Evolutionary conservation across 2,113 vertebrate species (phyloP), one percentile per base, ranked within the genome.

Genomic region (Acinonyx jubatus): DNA sequence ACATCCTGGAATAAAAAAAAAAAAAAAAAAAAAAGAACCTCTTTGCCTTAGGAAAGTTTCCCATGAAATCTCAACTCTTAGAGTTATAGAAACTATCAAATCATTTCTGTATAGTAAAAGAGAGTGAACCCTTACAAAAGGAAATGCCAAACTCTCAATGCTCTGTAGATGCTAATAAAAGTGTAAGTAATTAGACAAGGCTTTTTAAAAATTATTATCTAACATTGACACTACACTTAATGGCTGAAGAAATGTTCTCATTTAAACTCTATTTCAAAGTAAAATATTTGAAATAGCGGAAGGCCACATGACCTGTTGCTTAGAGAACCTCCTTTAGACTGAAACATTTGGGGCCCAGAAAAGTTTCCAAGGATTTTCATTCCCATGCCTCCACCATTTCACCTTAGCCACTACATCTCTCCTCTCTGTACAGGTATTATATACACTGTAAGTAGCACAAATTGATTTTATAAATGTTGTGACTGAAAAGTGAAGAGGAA

Each of bases 41-140:
- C 57, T 81, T 82, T 55, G 55, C 73, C 91, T 50, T 36, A 48
- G 57, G 29, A 50, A 31, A 61, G 82, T 90, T 85, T 65, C 61
- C 73, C 38, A 50, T 95, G 88, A 92, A 97, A 93, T 82, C 76
- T 85, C 93, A 93, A 63, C 68, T 92, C 23, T 86, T 90, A 9
- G 88, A 95, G 79, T 90, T 41, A 82, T 13, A 19, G 23, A 87
- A 92, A 92, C 27, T 38, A 61, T 92, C 71, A 50, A 69, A 69
- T 84, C 78, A 23, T 2, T 91, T 86, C 71, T 79, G 13, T 63
- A 33, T 55, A 79, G 18, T 73, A 80, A 87, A 94, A 94, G 21
- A 45, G 11, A 96, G 29, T 1, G 13, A 85, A 13, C 29, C 55
- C 84, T 91, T 87, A 9, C 48, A 66, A 95, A 25, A 94, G 83